These are phyloP conservation scores for Balearica regulorum DNA, from an alignment of 2,797 vertebrate genomes.

Conservation along the genomic window DNA sequence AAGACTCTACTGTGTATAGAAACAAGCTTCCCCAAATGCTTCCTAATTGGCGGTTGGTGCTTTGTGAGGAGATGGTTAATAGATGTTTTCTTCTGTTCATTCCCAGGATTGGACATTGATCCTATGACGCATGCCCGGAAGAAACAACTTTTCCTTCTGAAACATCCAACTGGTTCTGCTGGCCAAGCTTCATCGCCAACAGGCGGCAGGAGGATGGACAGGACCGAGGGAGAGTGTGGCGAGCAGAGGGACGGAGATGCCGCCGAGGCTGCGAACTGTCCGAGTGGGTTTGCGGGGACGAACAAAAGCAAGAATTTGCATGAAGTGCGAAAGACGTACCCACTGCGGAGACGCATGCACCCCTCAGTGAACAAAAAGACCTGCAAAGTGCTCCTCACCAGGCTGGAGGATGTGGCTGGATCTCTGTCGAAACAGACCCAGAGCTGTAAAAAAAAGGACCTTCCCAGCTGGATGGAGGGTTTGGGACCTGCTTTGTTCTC, in stretches of 20 bases:
- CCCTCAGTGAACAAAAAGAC: constrained; percentile 81
- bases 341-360: constrained; percentile 78
- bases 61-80: constrained; percentile 32
- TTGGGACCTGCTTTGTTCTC: constrained; percentile 59
- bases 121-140: constrained; percentile 81
- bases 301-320: constrained; percentile 47
- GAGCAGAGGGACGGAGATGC: constrained; percentile 47
- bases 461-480: constrained; percentile 61
- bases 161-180: constrained; percentile 64
- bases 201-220: constrained; percentile 72
- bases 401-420: constrained; percentile 84
- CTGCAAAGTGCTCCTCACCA: constrained; percentile 91
- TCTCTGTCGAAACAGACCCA: constrained; percentile 64
- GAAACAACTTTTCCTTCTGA: constrained; percentile 76
- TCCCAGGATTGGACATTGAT: constrained; percentile 68
- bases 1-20: background rate
- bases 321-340: constrained; percentile 84
- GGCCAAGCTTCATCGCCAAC: constrained; percentile 60
- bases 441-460: constrained; percentile 61
- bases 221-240: constrained; percentile 20
- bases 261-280: constrained; percentile 52
- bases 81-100: constrained; percentile 21
- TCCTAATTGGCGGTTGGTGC: background rate
- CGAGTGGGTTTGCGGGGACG: background rate
- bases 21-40: background rate